Percentiles rank a stretch among this genome's conserved stretches.
These are phyloP conservation scores for Platycercus adscitus DNA, from an alignment of 2,113 vertebrate species.

Conservation along the genomic window DNA sequence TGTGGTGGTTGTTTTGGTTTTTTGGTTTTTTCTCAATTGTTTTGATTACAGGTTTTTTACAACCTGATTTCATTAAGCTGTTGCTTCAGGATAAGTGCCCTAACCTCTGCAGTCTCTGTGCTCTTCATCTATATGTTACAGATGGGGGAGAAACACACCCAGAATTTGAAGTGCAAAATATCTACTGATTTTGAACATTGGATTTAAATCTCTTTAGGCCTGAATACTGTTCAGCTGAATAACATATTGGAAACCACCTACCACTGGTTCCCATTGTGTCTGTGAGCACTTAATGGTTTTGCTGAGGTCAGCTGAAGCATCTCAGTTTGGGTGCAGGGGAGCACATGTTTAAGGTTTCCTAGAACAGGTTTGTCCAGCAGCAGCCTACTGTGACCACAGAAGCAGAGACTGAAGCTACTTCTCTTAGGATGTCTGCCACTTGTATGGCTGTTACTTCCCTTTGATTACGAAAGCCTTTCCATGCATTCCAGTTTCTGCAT, in stretches of 20 bases:
- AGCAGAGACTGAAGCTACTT: not conserved
- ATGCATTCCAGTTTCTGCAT: not conserved
- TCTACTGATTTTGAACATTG: not conserved
- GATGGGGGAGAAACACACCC: not conserved
- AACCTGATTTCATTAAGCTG: accelerated
- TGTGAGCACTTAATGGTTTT: not conserved
- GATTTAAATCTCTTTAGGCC: not conserved
- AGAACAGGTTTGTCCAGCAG: not conserved
- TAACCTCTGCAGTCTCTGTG: not conserved
- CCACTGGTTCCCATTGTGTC: not conserved
- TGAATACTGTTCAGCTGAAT: not conserved
- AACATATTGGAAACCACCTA: not conserved
- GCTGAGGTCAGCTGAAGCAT: not conserved
- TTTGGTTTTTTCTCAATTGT: too few species aligned
- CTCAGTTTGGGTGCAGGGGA: not conserved
- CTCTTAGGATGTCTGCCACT: not conserved
- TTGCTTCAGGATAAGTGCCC: not conserved
- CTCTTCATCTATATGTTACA: not conserved
- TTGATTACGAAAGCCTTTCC: not conserved
- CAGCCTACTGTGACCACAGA: not conserved
- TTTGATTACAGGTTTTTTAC: not conserved
- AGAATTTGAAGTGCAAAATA: not conserved
- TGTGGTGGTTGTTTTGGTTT: not conserved
- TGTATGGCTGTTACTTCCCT: not conserved
- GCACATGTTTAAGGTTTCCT: not conserved